These are phyloP conservation scores for Chamaetylas fuelleborni DNA, from an alignment of 2,113 vertebrate species.

Conservation along the genomic window DNA sequence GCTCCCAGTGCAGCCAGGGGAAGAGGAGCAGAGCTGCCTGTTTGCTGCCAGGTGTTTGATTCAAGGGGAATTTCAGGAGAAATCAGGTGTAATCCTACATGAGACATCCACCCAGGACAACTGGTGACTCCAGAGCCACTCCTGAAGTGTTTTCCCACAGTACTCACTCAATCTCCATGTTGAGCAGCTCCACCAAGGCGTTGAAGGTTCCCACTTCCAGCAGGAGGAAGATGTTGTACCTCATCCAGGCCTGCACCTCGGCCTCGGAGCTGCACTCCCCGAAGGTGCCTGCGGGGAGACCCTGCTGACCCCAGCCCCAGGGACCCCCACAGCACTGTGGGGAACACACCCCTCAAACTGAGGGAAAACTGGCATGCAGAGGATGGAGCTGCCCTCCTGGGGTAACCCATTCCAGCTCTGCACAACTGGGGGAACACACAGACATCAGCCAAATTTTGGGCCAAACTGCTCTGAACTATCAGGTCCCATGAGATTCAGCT, in stretches of 20 bases:
- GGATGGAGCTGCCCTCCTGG: not conserved
- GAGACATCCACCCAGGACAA: not conserved
- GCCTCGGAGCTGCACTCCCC: constrained; percentile 89
- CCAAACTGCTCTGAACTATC: not conserved
- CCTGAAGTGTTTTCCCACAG: not conserved
- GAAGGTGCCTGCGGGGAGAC: constrained; percentile 83
- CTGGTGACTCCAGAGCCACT: not conserved
- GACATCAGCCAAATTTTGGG: not conserved
- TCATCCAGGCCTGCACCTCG: constrained; percentile 93
- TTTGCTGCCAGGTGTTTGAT: not conserved
- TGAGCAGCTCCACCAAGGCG: constrained; percentile 94
- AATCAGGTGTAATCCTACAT: not conserved
- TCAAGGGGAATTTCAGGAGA: not conserved
- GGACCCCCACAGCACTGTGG: rapidly evolving
- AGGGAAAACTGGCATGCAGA: not conserved
- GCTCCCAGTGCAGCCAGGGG: rapidly evolving
- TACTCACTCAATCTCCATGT: constrained; percentile 98
- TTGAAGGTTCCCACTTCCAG: constrained; percentile 92
- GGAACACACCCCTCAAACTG: no score
- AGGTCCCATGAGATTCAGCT: rapidly evolving
- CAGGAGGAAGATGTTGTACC: constrained; percentile 93
- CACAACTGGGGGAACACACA: rapidly evolving
- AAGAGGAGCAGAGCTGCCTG: not conserved
- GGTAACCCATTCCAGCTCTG: rapidly evolving
- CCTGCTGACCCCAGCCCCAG: rapidly evolving